These are phyloP conservation scores for Diadophis punctatus DNA, from an alignment of 2,113 vertebrate species.

Conservation along the genomic window DNA sequence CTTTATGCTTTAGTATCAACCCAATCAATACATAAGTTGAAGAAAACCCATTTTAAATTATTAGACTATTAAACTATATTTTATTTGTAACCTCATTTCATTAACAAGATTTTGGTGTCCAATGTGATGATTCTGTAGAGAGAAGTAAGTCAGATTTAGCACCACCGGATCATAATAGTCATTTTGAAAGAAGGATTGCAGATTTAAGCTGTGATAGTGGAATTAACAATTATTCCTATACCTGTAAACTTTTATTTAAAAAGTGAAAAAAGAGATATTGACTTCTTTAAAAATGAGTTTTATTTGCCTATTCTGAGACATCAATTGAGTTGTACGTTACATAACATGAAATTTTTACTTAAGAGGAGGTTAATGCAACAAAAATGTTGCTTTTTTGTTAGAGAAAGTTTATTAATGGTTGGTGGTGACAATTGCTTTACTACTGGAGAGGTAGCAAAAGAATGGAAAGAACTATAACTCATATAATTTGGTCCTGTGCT, in stretches of 20 bases:
- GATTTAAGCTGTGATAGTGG: neutral
- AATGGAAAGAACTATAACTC: neutral
- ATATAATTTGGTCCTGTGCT: neutral
- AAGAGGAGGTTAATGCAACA: neutral
- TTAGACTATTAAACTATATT: neutral
- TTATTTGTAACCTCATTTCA: neutral
- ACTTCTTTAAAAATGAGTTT: neutral
- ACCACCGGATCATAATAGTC: neutral
- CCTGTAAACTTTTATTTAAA: neutral
- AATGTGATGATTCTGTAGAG: neutral
- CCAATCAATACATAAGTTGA: conserved; percentile 8
- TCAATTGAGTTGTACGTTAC: neutral
- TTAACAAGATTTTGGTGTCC: neutral
- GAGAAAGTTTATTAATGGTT: neutral
- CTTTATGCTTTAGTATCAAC: neutral
- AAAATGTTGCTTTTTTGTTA: neutral
- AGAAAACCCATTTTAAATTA: neutral
- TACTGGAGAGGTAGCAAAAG: neutral
- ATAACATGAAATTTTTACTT: neutral
- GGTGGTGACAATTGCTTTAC: neutral
- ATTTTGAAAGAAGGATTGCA: neutral
- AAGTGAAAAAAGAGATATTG: neutral
- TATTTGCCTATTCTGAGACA: neutral
- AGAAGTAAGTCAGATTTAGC: neutral
- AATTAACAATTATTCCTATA: neutral